phyloP scores from a whole-genome alignment of 2,113 vertebrate species.

The Columbina picui region DNA sequence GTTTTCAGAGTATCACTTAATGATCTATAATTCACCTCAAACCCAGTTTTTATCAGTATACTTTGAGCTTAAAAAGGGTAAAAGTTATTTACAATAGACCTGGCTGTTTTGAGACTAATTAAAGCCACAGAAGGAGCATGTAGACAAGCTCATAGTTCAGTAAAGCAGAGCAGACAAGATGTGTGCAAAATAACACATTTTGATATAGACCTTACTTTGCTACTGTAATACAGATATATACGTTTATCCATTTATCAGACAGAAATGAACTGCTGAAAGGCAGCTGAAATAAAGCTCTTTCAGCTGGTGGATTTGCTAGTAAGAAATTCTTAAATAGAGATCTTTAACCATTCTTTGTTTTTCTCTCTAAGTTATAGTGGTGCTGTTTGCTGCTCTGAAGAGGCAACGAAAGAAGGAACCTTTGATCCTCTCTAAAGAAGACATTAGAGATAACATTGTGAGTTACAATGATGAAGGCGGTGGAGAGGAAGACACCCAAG shows the following conservation, averaged over 20 bases:
- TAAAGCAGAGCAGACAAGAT: not conserved
- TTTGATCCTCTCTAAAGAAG: slow-evolving; percentile 97
- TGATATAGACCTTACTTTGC: not conserved
- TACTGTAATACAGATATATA: not conserved
- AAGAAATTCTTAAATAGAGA: not conserved
- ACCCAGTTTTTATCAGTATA: not conserved
- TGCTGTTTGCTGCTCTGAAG: slow-evolving; percentile 90
- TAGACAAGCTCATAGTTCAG: not conserved
- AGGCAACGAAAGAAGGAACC: slow-evolving; percentile 97
- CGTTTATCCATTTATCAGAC: not conserved
- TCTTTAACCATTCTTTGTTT: slow-evolving; percentile 9
- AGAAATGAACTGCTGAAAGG: not conserved
- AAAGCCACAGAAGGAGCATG: not conserved
- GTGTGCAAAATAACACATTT: not conserved
- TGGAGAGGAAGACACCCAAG: slow-evolving; percentile 97
- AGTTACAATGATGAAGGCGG: slow-evolving; percentile 98
- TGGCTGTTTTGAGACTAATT: not conserved
- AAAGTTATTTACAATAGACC: not conserved
- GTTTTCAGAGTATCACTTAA: not conserved
- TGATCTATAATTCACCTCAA: not conserved
- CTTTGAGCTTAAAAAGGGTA: not conserved
- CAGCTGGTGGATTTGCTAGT: not conserved
- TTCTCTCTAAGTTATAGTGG: slow-evolving; percentile 80
- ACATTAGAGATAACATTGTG: slow-evolving; percentile 98
- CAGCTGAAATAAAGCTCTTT: not conserved